Percentiles rank a stretch among this genome's conserved stretches.
Evolutionary conservation across 37 sponge, comb jelly and placozoan species (phyloP).

Genomic region (Cladorhizidae sp.): DNA sequence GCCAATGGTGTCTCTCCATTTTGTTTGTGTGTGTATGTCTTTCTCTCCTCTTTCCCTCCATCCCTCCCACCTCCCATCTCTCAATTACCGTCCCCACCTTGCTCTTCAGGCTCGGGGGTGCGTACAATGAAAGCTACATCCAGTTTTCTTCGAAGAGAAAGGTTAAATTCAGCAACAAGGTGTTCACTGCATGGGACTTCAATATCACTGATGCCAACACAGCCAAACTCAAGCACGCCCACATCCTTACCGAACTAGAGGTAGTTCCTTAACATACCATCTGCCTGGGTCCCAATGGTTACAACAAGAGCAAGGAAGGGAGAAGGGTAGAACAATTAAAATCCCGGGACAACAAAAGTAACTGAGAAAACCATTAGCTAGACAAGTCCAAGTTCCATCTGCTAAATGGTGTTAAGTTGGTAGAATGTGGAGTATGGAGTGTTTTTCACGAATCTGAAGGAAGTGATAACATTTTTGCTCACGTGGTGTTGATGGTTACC

Average conservation of each 20-base stretch:
- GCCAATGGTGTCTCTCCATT: neutral
- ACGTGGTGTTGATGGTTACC: too few species aligned
- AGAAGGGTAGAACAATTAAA: too few species aligned
- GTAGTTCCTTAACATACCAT: too few species aligned
- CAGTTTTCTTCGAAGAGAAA: conserved; percentile 49
- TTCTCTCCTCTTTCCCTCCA: neutral
- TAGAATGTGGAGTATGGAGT: too few species aligned
- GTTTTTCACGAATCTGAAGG: too few species aligned
- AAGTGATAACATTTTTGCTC: too few species aligned
- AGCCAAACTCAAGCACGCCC: conserved; percentile 56
- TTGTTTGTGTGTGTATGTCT: conserved; percentile 9
- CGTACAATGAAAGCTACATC: conserved; percentile 75
- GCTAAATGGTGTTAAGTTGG: too few species aligned
- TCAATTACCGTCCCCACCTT: neutral
- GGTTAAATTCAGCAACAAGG: conserved; percentile 74
- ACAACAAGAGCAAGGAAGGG: too few species aligned
- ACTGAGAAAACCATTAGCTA: too few species aligned
- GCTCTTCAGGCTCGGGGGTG: conserved; percentile 57
- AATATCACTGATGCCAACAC: conserved; percentile 72
- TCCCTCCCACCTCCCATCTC: conserved; percentile 16
- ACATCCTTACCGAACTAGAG: conserved; percentile 80
- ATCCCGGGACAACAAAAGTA: too few species aligned
- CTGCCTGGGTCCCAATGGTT: too few species aligned
- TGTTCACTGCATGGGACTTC: conserved; percentile 94
- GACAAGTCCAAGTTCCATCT: too few species aligned